Evolutionary conservation across 2,888 invertebrate genomes (phyloP).

Genomic region (Argyresthia albistria): DNA sequence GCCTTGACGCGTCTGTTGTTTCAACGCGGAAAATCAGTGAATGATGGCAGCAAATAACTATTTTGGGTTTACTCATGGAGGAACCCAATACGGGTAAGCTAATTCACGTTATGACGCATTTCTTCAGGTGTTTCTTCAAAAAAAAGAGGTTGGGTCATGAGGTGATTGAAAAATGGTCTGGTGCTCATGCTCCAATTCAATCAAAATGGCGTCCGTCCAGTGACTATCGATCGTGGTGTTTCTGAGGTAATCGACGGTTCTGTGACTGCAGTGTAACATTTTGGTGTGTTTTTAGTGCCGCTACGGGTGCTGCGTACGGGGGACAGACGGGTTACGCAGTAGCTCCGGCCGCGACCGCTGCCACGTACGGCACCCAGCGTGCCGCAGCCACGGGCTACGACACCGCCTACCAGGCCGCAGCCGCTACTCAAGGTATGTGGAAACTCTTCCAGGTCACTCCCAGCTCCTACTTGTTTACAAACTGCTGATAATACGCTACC

Average conservation of each 20-base stretch:
- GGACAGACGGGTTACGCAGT: conserved; percentile 89
- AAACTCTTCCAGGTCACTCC: neutral
- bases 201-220: conserved; percentile 66
- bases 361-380: conserved; percentile 87
- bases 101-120: conserved; percentile 19
- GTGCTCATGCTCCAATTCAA: conserved; percentile 37
- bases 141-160: too few relatives aligned
- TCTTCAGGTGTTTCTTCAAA: neutral
- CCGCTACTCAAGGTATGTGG: conserved; percentile 79
- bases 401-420: conserved; percentile 86
- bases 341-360: conserved; percentile 85
- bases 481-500: neutral
- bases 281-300: conserved; percentile 62
- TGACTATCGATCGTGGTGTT: conserved; percentile 45
- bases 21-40: conserved; percentile 59
- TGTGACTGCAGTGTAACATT: conserved; percentile 15
- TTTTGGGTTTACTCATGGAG: conserved; percentile 94
- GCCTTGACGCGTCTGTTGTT: conserved; percentile 56
- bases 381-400: conserved; percentile 86
- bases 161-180: neutral
- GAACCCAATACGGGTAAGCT: conserved; percentile 91
- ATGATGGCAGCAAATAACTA: conserved; percentile 94
- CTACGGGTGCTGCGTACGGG: conserved; percentile 87
- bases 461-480: too few relatives aligned
- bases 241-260: conserved; percentile 15